These are phyloP conservation scores for Aphidius gifuensis DNA, from an alignment of 1,140 invertebrate species.

Conservation along the genomic window DNA sequence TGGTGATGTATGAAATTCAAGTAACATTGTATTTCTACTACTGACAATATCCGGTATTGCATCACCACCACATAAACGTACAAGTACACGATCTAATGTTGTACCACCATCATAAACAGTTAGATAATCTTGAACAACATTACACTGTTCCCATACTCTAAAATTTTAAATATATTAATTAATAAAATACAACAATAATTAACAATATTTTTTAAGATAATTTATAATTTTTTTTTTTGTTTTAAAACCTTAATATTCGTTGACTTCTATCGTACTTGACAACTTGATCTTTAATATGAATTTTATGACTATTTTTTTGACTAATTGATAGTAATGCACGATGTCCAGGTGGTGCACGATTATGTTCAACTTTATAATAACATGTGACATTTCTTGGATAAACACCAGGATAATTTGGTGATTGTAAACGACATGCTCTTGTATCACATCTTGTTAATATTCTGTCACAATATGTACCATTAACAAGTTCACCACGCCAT, in stretches of 20 bases:
- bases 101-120: conserved; percentile 80
- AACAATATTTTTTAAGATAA: neutral
- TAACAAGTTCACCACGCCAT: conserved; percentile 68
- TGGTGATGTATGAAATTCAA: conserved; percentile 79
- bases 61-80: conserved; percentile 79
- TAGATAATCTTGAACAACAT: conserved; percentile 76
- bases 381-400: conserved; percentile 83
- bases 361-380: conserved; percentile 72
- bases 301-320: conserved; percentile 73
- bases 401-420: conserved; percentile 82
- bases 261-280: conserved; percentile 74
- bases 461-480: conserved; percentile 75
- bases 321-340: conserved; percentile 70
- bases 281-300: conserved; percentile 76
- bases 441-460: conserved; percentile 62
- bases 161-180: conserved; percentile 7
- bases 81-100: conserved; percentile 67
- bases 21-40: conserved; percentile 71
- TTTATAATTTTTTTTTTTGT: neutral
- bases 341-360: conserved; percentile 67
- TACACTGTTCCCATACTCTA: conserved; percentile 78
- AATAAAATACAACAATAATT: neutral
- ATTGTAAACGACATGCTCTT: conserved; percentile 70
- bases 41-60: conserved; percentile 77
- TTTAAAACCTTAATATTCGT: conserved; percentile 64